Evolutionary conservation across 2,797 vertebrate genomes (phyloP).

Genomic region (Sebastes nivosus): DNA sequence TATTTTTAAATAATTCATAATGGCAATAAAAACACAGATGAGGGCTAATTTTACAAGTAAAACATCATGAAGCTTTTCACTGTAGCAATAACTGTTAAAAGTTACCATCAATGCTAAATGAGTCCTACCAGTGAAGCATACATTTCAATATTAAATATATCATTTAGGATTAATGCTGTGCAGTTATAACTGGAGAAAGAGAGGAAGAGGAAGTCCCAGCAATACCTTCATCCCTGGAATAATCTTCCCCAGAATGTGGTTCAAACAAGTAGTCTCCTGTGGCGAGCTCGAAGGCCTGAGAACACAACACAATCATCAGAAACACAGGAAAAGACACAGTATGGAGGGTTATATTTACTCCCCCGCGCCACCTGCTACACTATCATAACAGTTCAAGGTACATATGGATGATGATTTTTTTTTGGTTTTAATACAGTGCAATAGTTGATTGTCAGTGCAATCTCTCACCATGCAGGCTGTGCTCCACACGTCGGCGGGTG

Average conservation of each 20-base stretch:
- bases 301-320: conserved; percentile 39
- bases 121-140: not conserved
- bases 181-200: conserved; percentile 1
- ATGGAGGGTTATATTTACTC: not conserved
- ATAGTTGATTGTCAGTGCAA: not conserved
- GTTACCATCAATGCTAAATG: not conserved
- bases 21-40: not conserved
- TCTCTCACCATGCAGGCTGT: conserved; percentile 92
- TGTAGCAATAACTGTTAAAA: conserved; percentile 17
- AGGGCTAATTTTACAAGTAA: not conserved
- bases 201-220: conserved; percentile 24
- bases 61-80: conserved; percentile 23
- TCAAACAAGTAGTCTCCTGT: conserved; percentile 98
- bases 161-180: not conserved
- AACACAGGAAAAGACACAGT: conserved; percentile 15
- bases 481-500: conserved; percentile 94
- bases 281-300: conserved; percentile 95
- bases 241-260: conserved; percentile 97
- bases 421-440: not conserved
- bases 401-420: not conserved
- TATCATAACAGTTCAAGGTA: not conserved
- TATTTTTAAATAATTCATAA: not conserved
- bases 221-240: conserved; percentile 97
- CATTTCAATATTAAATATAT: not conserved
- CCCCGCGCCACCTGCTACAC: not conserved